A percentile compares a stretch with the other conserved stretches of the same genome.
Conservation (phyloP, 2,113 vertebrate genomes). For the Orthonyx spaldingii region DNA sequence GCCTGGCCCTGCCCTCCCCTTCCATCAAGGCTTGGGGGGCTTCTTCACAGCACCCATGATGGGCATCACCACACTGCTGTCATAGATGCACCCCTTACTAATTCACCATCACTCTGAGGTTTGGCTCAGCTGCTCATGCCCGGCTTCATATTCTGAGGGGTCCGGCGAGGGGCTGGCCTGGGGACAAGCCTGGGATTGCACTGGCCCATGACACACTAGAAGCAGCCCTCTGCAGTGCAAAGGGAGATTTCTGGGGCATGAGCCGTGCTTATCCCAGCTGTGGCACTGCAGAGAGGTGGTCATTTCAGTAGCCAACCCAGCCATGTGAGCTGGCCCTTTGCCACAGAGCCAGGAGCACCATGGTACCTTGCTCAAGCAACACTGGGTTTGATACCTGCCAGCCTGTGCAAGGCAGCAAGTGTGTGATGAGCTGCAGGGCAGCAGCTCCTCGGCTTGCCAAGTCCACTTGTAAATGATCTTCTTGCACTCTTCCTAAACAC, state of each 20-base stretch:
- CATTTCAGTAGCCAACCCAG: background rate
- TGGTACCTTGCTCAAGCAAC: background rate
- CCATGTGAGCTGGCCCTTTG: background rate
- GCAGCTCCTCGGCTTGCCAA: background rate
- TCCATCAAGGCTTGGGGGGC: background rate
- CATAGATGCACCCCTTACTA: fast-evolving
- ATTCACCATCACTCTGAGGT: background rate
- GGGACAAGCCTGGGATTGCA: background rate
- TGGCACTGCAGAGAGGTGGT: background rate
- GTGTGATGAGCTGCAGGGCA: background rate
- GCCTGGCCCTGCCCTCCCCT: background rate
- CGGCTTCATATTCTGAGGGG: background rate
- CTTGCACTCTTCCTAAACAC: background rate
- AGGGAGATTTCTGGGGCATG: background rate
- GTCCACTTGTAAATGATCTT: conserved; percentile 41
- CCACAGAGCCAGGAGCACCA: background rate
- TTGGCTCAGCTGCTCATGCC: background rate
- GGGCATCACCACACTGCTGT: background rate
- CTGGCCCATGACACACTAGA: fast-evolving
- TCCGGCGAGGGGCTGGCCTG: fast-evolving
- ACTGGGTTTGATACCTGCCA: background rate
- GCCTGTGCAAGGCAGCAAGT: background rate
- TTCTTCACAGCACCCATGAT: background rate
- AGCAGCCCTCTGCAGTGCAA: background rate
- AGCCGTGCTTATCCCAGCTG: fast-evolving